Base-by-base conservation (phyloP, 2,113 vertebrate species). In the Calidris pygmaea region DNA sequence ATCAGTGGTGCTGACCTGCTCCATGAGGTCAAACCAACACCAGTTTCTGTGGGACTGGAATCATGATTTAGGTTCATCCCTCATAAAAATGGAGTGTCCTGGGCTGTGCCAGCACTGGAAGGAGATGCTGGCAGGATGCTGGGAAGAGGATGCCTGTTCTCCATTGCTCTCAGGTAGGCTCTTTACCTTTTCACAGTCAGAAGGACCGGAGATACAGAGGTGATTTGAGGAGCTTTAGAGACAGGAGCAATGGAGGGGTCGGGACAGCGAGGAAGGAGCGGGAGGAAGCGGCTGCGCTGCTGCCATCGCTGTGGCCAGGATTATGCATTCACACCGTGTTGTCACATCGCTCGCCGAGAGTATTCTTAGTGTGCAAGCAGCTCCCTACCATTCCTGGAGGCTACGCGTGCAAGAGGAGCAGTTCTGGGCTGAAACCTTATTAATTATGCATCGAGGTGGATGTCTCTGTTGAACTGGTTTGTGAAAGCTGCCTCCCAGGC, bases 401-500 rank as follows among this genome's bases (percentile, higher is more conserved):
- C 92, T 65, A 1, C 7, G 10, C 68, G 91, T 75, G 92, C 37
- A 77, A 90, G 93, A 93, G 89, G n/a, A 84, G 80, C 89, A 14
- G 96, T 96, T 93, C 91, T 86, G 92, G 97, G 91, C 24, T 93
- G 91, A 72, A 45, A 35, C 88, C 92, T 94, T 96, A 91, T 97
- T 95, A 89, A 93, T 98, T 95, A 83, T 93, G 95, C 95, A 96
- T 95, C 22, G 58, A 96, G 94, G 92, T 96, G 19, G 6, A 15
- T 63, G 87, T 77, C 74, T 87, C n/a, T 58, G 50, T 72, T 87
- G 96, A 95, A 80, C 34, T 93, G 96, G 95, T 50, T 75, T 82
- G 78, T 95, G 93, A 93, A 77, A 97, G 91, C 96, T 95, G 94
- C 80, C 63, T 97, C 95, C 95, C 96, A 95, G 92, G 62, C 94